Conservation (phyloP, 2,113 vertebrate species). For the Sinocyclocheilus maitianheensis region DNA sequence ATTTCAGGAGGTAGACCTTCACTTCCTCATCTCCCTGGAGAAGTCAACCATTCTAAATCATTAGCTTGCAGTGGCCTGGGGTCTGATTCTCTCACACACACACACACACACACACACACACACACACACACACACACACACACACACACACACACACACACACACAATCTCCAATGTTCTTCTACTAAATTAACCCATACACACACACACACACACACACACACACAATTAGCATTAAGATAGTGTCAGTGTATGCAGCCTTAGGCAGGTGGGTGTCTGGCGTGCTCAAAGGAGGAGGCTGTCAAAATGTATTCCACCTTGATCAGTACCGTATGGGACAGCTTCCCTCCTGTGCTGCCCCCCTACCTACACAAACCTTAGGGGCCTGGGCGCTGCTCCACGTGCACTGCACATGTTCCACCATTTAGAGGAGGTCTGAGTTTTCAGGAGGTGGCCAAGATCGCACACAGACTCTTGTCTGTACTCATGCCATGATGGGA, state of each 20-base stretch:
- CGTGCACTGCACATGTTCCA: conserved; percentile 61
- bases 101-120: not conserved
- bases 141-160: too few relatives aligned
- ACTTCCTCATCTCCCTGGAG: conserved; percentile 68
- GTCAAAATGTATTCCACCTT: conserved; percentile 54
- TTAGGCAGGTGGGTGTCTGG: conserved; percentile 55
- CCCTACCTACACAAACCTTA: conserved; percentile 42
- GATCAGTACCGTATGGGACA: conserved; percentile 60
- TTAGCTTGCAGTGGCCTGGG: conserved; percentile 66
- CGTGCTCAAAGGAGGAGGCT: conserved; percentile 50
- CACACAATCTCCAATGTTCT: too few relatives aligned
- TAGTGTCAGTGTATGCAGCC: conserved; percentile 25
- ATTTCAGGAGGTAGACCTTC: conserved; percentile 66
- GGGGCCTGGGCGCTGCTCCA: conserved; percentile 46
- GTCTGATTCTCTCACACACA: conserved; percentile 43
- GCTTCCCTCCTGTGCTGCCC: conserved; percentile 37
- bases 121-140: too few relatives aligned
- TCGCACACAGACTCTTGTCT: conserved; percentile 27
- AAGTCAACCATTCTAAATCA: conserved; percentile 71
- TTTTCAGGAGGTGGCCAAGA: conserved; percentile 47
- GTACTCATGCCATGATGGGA: conserved; percentile 4
- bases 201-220: conserved; percentile 11
- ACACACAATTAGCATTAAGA: too few relatives aligned
- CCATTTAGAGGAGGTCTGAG: conserved; percentile 51
- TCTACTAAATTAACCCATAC: too few relatives aligned